Base-by-base conservation (phyloP, 2,797 vertebrate genomes). In the Ambastaia sidthimunki region DNA sequence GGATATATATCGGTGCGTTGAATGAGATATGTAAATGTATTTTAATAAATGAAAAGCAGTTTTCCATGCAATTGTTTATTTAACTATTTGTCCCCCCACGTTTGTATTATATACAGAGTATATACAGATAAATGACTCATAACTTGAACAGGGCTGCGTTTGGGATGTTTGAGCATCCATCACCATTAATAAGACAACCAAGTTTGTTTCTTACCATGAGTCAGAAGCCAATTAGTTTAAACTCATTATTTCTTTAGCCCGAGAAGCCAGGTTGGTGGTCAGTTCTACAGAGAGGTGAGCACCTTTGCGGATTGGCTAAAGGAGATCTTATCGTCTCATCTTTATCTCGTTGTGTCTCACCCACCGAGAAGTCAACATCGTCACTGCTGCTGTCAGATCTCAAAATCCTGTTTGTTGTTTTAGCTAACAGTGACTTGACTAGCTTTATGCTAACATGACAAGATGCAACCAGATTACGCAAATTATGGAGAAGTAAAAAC, bases 341-440 rank as follows among this genome's bases (percentile, higher is more conserved):
- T 80, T 73, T 57, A 73, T 67, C 70, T 80, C 65, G 70, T 79
- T 65, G 59, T 63, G 59, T 72, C 6, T 34, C 72, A 28, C 69
- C 60, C 59, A 79, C 59, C 23, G 48, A 41, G 19, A 65, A 80
- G 60, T 66, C 50, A 73, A 37, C 13, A 19, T 21, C 1, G 1
- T 41, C 55, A 16, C 47, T 63, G 52, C 60, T 65, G 23, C 60
- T 31, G 60, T 63, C 48, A 55, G 31, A 73, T 72, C 69, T 55
- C 12, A 12, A 67, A 80, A 73, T 80, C 60, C 23, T 57, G 31
- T 71, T 66, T 37, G 69, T 79, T 72, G 31, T 41, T 11, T 44
- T 15, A 2, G 47, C 31, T 54, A 9, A 18, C 23, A 11, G 52
- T 19, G 31, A 55, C 19, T 44, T n/a, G 9, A 44, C 21, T 67